Conservation (phyloP, 2,888 invertebrate species). For the Agriopis marginaria region DNA sequence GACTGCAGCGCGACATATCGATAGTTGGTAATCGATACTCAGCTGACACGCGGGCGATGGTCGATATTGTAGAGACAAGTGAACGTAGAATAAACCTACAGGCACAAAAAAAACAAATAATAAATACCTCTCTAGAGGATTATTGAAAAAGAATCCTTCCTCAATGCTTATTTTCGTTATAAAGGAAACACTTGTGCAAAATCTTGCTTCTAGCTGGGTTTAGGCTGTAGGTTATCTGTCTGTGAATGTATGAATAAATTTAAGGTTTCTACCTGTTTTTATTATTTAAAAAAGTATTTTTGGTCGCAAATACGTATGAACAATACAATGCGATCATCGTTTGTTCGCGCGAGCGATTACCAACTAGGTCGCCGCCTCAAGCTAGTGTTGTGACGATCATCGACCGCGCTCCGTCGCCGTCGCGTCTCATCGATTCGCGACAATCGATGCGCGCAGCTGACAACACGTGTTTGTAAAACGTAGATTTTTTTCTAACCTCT, state of each 20-base stretch:
- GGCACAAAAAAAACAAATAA: not conserved
- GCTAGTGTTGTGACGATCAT: constrained; percentile 10
- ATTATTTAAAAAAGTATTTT: too few species aligned
- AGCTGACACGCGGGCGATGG: constrained; percentile 1
- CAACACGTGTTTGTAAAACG: constrained; percentile 9
- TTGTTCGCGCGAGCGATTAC: not conserved
- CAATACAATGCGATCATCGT: too few species aligned
- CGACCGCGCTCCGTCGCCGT: constrained; percentile 47
- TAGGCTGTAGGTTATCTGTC: too few species aligned
- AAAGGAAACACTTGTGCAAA: too few species aligned
- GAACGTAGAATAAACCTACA: not conserved
- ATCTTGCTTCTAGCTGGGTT: too few species aligned
- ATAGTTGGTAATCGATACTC: constrained; percentile 23
- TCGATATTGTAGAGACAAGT: not conserved
- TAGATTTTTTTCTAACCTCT: constrained; percentile 11
- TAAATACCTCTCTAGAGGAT: too few species aligned
- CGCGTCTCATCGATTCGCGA: constrained; percentile 55
- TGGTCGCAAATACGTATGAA: too few species aligned
- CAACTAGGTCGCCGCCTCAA: not conserved
- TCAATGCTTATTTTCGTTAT: too few species aligned
- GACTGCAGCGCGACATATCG: constrained; percentile 8
- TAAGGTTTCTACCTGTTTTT: too few species aligned
- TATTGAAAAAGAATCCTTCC: too few species aligned
- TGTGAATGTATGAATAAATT: too few species aligned
- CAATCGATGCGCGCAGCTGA: constrained; percentile 62